Conservation (phyloP, 1,140 invertebrate genomes). For the Drosophila albomicans region DNA sequence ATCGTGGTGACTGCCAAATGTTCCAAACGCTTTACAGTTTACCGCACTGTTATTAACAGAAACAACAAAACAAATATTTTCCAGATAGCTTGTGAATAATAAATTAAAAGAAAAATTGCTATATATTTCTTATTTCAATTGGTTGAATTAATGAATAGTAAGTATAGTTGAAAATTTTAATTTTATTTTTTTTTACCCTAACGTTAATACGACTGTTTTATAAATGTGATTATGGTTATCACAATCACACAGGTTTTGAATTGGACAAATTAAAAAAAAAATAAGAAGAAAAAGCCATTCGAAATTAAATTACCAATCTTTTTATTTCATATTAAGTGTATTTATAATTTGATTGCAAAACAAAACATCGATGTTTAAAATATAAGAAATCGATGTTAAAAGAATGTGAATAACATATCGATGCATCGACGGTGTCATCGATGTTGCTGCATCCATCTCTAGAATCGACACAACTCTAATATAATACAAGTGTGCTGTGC, state of each 20-base stretch:
- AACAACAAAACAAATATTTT: neutral
- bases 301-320: too few relatives aligned
- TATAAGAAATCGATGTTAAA: too few relatives aligned
- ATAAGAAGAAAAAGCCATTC: too few relatives aligned
- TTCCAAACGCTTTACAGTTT: neutral
- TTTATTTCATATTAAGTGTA: too few relatives aligned
- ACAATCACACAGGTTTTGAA: too few relatives aligned
- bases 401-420: neutral
- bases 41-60: neutral
- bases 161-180: too few relatives aligned
- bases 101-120: neutral
- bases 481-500: constrained; percentile 41
- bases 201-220: too few relatives aligned
- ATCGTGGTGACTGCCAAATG: neutral
- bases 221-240: too few relatives aligned
- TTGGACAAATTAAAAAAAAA: too few relatives aligned
- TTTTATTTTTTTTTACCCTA: too few relatives aligned
- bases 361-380: neutral
- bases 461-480: constrained; percentile 6
- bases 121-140: neutral
- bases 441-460: neutral
- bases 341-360: neutral
- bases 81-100: neutral
- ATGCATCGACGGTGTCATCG: neutral
- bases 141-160: too few relatives aligned